Evolutionary conservation across 2,888 invertebrate genomes (phyloP).

Genomic region (Lycocerus yunnanus): DNA sequence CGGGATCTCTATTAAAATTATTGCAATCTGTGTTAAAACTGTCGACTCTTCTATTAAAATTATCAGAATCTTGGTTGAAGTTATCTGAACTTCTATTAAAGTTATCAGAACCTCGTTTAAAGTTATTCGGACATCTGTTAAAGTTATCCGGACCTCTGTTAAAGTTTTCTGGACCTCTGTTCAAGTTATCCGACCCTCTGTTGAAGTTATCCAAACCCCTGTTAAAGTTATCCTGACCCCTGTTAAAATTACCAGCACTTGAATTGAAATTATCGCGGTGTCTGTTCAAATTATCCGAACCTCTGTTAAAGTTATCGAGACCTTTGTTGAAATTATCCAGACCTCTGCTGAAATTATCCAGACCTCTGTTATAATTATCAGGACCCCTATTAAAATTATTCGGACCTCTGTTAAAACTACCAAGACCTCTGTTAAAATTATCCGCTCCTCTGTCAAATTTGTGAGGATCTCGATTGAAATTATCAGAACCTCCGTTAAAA

Average conservation of each 20-base stretch:
- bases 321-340: background rate
- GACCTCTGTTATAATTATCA: background rate
- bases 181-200: constrained; percentile 23
- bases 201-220: constrained; percentile 15
- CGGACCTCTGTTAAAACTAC: constrained; percentile 10
- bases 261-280: constrained; percentile 11
- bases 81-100: constrained; percentile 17
- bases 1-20: constrained; percentile 11
- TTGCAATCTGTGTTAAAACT: constrained; percentile 12
- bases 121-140: constrained; percentile 10
- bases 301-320: background rate
- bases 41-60: constrained; percentile 6
- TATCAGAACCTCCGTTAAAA: constrained; percentile 7
- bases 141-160: constrained; percentile 4
- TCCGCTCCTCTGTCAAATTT: constrained; percentile 16
- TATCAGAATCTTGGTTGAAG: constrained; percentile 11
- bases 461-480: constrained; percentile 17
- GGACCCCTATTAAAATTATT: constrained; percentile 18
- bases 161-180: constrained; percentile 18
- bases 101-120: constrained; percentile 21
- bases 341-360: background rate
- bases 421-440: constrained; percentile 3
- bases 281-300: background rate
- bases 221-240: constrained; percentile 7
- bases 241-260: constrained; percentile 5